These are phyloP conservation scores for Rhinolophus sinicus DNA, from an alignment of 2,113 vertebrate genomes.

Conservation along the genomic window DNA sequence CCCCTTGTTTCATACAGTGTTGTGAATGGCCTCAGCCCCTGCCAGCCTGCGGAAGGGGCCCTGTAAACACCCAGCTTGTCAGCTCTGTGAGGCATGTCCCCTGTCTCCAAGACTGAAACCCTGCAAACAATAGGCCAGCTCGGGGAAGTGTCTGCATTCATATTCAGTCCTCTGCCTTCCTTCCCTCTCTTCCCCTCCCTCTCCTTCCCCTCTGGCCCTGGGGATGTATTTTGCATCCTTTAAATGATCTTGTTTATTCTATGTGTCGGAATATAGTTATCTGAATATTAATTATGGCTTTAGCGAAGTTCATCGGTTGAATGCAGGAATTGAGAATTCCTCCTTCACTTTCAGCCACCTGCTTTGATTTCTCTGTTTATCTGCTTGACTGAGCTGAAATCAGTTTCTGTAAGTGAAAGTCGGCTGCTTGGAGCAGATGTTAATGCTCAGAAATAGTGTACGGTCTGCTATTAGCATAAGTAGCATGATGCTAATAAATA, in stretches of 20 bases:
- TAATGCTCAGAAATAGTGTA: conserved; percentile 90
- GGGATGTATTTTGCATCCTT: conserved; percentile 84
- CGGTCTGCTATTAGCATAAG: conserved; percentile 90
- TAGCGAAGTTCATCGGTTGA: conserved; percentile 86
- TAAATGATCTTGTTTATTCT: conserved; percentile 87
- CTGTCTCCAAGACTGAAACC: conserved; percentile 28
- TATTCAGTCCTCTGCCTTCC: conserved; percentile 68
- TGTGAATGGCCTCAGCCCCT: neutral
- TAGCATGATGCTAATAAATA: conserved; percentile 89
- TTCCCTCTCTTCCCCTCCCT: conserved; percentile 29
- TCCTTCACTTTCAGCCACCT: conserved; percentile 87
- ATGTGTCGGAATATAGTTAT: conserved; percentile 86
- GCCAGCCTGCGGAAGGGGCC: neutral
- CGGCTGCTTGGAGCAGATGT: conserved; percentile 90
- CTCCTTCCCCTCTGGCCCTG: conserved; percentile 69
- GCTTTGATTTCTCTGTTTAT: conserved; percentile 91
- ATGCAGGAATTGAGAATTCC: conserved; percentile 86
- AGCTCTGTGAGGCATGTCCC: neutral
- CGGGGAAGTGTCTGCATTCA: conserved; percentile 49
- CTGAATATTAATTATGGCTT: conserved; percentile 90
- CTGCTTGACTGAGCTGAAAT: conserved; percentile 92
- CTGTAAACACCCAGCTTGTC: neutral
- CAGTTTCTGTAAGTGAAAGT: conserved; percentile 90
- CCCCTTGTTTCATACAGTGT: neutral
- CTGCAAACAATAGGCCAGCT: neutral